Percentiles rank a stretch among this genome's conserved stretches.
Conservation (phyloP, 2,113 vertebrate species). For the Aythya baeri region DNA sequence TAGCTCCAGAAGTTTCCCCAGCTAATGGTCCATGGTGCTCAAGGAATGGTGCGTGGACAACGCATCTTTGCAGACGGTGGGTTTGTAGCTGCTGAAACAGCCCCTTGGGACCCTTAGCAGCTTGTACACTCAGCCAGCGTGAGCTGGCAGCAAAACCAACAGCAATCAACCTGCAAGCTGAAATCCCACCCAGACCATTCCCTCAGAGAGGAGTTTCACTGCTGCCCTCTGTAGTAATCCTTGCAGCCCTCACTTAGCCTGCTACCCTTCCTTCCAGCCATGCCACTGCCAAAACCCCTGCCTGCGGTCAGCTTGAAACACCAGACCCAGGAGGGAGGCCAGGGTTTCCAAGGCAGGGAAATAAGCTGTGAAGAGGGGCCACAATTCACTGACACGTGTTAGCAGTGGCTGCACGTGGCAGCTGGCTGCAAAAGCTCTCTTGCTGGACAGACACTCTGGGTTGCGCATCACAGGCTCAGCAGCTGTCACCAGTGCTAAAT, state of each 20-base stretch:
- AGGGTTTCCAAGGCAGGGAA: not conserved
- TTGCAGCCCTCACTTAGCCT: not conserved
- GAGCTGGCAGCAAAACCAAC: not conserved
- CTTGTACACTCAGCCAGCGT: not conserved
- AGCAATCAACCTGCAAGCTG: accelerated
- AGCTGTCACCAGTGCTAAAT: not conserved
- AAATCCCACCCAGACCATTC: not conserved
- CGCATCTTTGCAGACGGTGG: accelerated
- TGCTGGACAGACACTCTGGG: accelerated
- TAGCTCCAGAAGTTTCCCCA: not conserved
- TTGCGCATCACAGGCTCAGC: not conserved
- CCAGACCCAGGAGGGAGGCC: not conserved
- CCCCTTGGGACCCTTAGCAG: not conserved
- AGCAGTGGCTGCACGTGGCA: not conserved
- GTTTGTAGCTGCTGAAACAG: not conserved
- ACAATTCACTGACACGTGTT: not conserved
- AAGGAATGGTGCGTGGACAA: not conserved
- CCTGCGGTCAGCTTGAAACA: not conserved
- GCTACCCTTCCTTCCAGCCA: not conserved
- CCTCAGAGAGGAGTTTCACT: not conserved
- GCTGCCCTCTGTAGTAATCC: not conserved
- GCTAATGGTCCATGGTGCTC: not conserved
- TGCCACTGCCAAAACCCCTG: accelerated
- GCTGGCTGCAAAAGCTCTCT: not conserved
- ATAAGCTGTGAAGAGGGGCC: not conserved